phyloP scores from a whole-genome alignment of 2,797 vertebrate species.

The Streptopelia turtur region DNA sequence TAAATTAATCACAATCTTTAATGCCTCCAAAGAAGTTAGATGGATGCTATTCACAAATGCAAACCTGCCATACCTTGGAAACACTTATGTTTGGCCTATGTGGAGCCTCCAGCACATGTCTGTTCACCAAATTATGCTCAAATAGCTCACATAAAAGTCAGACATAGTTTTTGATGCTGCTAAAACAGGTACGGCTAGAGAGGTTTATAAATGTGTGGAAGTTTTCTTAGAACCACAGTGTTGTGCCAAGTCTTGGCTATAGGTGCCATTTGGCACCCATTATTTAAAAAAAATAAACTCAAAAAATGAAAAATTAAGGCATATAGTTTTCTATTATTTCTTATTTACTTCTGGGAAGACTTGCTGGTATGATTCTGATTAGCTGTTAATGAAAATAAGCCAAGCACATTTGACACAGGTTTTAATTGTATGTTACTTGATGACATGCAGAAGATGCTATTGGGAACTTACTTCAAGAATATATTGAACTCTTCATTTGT shows the following conservation, averaged over 20 bases:
- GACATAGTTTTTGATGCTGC: neutral
- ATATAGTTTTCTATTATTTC: neutral
- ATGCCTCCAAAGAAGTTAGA: neutral
- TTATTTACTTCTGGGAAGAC: neutral
- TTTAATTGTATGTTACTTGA: neutral
- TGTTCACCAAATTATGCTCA: neutral
- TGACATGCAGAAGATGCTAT: neutral
- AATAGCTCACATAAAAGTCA: neutral
- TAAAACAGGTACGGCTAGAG: neutral
- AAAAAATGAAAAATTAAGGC: neutral
- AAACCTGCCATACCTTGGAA: neutral
- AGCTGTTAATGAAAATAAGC: neutral
- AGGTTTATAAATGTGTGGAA: neutral
- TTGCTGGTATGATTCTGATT: neutral
- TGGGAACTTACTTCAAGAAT: neutral
- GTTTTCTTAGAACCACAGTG: neutral
- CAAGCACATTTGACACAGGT: neutral
- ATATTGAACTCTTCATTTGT: neutral
- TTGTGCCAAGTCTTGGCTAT: neutral
- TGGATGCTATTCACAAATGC: neutral
- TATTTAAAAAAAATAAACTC: neutral
- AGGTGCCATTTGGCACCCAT: neutral
- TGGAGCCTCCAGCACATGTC: neutral
- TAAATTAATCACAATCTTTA: conserved; percentile 30
- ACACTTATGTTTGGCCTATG: neutral